phyloP scores from a whole-genome alignment of 1,140 invertebrate genomes.

The Orius insidiosus region DNA sequence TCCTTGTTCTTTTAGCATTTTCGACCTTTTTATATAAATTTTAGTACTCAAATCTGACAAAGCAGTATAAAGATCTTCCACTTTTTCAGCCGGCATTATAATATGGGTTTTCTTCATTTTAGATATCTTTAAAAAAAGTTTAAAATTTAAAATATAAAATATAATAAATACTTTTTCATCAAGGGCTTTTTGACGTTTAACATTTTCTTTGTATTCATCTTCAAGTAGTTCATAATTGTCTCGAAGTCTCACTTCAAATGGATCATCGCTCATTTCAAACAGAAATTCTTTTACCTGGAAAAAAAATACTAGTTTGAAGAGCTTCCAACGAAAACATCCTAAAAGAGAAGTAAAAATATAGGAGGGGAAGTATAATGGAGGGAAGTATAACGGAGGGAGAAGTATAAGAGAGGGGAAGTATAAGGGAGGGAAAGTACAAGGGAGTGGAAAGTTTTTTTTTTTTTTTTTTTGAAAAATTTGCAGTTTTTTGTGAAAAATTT shows the following conservation, averaged over 20 bases:
- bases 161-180: slow-evolving; percentile 55
- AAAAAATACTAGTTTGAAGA: no score
- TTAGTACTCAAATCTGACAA: slow-evolving; percentile 79
- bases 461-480: no score
- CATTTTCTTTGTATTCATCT: slow-evolving; percentile 89
- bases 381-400: no score
- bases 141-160: background rate
- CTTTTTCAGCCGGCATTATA: slow-evolving; percentile 64
- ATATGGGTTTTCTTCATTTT: slow-evolving; percentile 64
- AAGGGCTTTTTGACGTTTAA: slow-evolving; percentile 77
- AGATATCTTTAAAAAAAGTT: slow-evolving; percentile 29
- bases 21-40: slow-evolving; percentile 85
- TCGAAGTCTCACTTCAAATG: slow-evolving; percentile 89
- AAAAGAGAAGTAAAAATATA: background rate
- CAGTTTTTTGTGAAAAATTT: no score
- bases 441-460: no score
- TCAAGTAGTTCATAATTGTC: slow-evolving; percentile 92
- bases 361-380: no score
- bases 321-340: no score
- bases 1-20: slow-evolving; percentile 52
- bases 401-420: no score
- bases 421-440: no score
- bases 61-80: slow-evolving; percentile 76
- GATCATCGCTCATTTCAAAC: slow-evolving; percentile 90
- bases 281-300: slow-evolving; percentile 57